Conservation (phyloP, 2,888 invertebrate genomes). For the Drosophila kanekoi region DNA sequence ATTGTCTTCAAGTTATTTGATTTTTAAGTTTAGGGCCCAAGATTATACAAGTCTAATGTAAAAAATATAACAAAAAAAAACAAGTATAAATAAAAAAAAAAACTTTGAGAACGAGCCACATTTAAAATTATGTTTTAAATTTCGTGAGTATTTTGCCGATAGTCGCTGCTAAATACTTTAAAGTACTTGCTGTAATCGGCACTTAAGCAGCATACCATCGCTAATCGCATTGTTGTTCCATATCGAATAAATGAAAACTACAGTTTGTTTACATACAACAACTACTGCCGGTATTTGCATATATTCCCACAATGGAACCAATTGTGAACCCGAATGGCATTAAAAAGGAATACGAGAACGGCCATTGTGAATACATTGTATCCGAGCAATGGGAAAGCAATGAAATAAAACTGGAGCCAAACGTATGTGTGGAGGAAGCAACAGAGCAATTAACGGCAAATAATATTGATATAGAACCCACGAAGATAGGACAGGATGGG, state of each 20-base stretch:
- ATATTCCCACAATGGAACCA: background rate
- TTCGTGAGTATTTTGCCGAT: too few species aligned
- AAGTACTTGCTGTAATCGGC: background rate
- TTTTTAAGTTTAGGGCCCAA: too few species aligned
- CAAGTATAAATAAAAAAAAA: background rate
- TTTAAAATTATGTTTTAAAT: too few species aligned
- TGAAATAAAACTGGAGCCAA: background rate
- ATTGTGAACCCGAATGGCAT: background rate
- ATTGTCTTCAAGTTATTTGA: too few species aligned
- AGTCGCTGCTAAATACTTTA: background rate
- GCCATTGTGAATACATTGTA: background rate
- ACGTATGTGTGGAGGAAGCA: background rate
- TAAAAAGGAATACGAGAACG: too few species aligned
- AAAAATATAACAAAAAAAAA: background rate
- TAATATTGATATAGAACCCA: slow-evolving; percentile 7
- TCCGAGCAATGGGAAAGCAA: background rate
- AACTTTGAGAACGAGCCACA: too few species aligned
- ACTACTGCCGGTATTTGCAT: background rate
- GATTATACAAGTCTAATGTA: too few species aligned
- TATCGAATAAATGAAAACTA: slow-evolving; percentile 1
- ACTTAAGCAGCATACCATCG: background rate
- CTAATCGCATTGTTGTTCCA: background rate
- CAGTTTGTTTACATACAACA: background rate
- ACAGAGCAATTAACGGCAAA: background rate
- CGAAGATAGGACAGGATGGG: background rate